Evolutionary conservation across 2,797 vertebrate genomes (phyloP).

Genomic region (Eulemur rubriventer): DNA sequence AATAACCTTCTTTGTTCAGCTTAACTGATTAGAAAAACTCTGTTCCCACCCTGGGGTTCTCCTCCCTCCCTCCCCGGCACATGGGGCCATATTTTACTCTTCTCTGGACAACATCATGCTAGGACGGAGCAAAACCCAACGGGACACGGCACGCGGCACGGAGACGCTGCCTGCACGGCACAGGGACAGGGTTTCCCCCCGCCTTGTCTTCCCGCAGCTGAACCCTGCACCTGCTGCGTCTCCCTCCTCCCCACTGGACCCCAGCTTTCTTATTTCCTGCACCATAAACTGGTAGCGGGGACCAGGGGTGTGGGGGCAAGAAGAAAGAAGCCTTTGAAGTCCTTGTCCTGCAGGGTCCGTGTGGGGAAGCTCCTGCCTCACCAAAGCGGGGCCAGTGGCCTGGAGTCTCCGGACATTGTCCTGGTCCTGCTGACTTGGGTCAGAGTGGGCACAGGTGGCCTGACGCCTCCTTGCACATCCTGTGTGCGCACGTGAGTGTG

Average conservation of each 20-base stretch:
- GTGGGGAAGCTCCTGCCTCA: background rate
- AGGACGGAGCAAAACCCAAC: fast-evolving
- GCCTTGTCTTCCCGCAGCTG: too few relatives aligned
- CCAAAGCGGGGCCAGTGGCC: background rate
- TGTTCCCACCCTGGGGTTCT: fast-evolving
- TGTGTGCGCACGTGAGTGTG: background rate
- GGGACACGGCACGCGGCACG: fast-evolving
- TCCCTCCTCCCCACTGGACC: background rate
- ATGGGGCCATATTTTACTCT: fast-evolving
- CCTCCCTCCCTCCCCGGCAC: too few relatives aligned
- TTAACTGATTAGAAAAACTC: background rate
- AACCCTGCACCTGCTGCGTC: fast-evolving
- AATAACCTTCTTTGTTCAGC: background rate
- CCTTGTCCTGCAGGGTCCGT: fast-evolving
- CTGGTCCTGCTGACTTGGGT: background rate
- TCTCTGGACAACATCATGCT: fast-evolving
- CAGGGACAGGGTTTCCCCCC: background rate
- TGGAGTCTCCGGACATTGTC: background rate
- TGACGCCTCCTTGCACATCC: background rate
- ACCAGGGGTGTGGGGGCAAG: too few relatives aligned
- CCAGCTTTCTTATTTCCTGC: background rate
- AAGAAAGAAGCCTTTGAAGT: too few relatives aligned
- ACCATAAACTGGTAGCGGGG: fast-evolving
- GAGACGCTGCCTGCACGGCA: fast-evolving
- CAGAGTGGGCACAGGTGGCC: background rate